Conservation (phyloP, 2,888 invertebrate species). For the Cloeon dipterum region DNA sequence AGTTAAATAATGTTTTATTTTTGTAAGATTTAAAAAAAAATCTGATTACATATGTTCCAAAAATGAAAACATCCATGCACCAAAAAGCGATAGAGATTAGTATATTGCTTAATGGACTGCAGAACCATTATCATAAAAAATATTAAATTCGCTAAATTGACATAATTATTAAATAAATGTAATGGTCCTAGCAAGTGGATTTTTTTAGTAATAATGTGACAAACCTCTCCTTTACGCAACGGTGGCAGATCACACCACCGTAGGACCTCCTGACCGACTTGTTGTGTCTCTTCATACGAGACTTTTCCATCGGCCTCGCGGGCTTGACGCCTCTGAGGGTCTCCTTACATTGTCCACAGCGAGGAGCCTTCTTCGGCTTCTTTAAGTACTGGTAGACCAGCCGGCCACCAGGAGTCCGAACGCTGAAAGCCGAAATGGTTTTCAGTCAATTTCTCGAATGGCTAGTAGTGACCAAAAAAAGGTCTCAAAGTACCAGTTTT, state of each 20-base stretch:
- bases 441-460: too few relatives aligned
- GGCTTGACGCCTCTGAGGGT: slow-evolving; percentile 89
- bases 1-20: too few relatives aligned
- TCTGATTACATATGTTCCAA: too few relatives aligned
- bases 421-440: slow-evolving; percentile 46
- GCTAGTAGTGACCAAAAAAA: too few relatives aligned
- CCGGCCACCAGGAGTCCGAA: slow-evolving; percentile 93
- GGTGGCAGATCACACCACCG: slow-evolving; percentile 92
- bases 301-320: slow-evolving; percentile 80
- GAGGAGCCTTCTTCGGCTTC: slow-evolving; percentile 90
- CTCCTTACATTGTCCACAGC: slow-evolving; percentile 93
- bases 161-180: not conserved
- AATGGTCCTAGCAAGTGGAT: not conserved
- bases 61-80: too few relatives aligned
- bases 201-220: slow-evolving; percentile 4
- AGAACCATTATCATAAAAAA: not conserved
- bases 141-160: too few relatives aligned
- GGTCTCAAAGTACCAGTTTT: too few relatives aligned
- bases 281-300: slow-evolving; percentile 76
- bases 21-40: too few relatives aligned
- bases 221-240: slow-evolving; percentile 78
- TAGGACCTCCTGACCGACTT: slow-evolving; percentile 96
- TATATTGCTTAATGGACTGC: not conserved
- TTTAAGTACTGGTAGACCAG: slow-evolving; percentile 95
- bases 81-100: too few relatives aligned